Percentiles rank a stretch among this genome's conserved stretches.
phyloP scores from a whole-genome alignment of 2,113 vertebrate species.

The Apaloderma vittatum region DNA sequence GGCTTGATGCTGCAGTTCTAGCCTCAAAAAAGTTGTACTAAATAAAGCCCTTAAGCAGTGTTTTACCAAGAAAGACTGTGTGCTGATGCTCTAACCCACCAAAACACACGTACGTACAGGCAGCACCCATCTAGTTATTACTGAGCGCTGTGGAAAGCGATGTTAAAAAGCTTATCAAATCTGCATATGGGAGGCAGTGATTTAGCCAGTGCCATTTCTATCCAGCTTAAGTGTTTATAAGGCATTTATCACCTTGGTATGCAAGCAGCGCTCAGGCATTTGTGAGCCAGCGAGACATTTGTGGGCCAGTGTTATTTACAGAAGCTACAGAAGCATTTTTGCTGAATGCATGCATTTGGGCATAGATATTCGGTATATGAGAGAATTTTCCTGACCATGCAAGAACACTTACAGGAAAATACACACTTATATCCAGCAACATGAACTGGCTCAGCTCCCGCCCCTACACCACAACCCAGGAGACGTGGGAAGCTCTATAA shows the following conservation, averaged over 20 bases:
- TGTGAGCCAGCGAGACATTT: neutral
- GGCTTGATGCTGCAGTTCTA: neutral
- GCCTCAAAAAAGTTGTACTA: neutral
- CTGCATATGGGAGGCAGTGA: neutral
- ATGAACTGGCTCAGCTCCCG: neutral
- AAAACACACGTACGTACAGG: fast-evolving
- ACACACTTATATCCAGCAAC: neutral
- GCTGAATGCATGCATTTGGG: neutral
- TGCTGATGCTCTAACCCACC: neutral
- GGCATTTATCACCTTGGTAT: neutral
- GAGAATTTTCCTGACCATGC: neutral
- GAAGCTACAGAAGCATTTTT: neutral
- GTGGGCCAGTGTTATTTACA: neutral
- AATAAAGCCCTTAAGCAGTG: neutral
- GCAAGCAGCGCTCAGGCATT: neutral
- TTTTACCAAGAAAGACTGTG: neutral
- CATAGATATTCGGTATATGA: neutral
- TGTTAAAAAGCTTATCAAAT: neutral
- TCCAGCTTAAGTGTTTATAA: neutral
- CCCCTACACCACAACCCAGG: neutral
- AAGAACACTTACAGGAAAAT: neutral
- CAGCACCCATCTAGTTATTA: neutral
- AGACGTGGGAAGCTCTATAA: fast-evolving
- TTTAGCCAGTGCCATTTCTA: neutral
- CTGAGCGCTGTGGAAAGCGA: neutral